Conservation (phyloP, 2,888 invertebrate genomes). For the Diarsia rubi region DNA sequence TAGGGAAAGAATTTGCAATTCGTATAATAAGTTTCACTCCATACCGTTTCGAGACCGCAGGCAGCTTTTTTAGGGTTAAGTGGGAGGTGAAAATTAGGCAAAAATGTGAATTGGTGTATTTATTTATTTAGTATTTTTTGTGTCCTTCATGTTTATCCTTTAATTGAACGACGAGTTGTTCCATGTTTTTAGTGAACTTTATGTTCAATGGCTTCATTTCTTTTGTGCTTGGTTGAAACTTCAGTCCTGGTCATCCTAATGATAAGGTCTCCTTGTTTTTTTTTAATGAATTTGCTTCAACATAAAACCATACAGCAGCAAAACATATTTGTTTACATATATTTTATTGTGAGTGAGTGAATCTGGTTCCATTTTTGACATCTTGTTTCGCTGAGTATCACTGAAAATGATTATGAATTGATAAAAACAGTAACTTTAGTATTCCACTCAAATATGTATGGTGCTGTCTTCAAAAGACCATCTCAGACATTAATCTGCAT, state of each 20-base stretch:
- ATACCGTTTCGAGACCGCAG: slow-evolving; percentile 52
- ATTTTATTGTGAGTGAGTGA: not conserved
- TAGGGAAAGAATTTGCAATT: slow-evolving; percentile 78
- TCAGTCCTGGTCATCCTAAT: not conserved
- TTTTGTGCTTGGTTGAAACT: not conserved
- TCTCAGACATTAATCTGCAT: no score
- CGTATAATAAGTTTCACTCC: slow-evolving; percentile 75
- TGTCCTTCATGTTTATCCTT: not conserved
- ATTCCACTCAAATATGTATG: no score
- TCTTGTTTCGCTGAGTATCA: no score
- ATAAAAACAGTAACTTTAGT: not conserved
- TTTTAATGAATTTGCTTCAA: not conserved
- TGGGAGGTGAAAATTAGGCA: slow-evolving; percentile 39
- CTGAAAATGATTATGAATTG: not conserved
- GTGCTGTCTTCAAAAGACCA: no score
- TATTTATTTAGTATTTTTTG: not conserved
- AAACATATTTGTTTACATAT: not conserved
- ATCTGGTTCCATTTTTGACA: not conserved
- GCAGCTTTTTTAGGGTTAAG: slow-evolving; percentile 55
- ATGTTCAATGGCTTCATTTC: not conserved
- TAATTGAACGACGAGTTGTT: not conserved
- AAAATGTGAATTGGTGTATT: slow-evolving; percentile 31
- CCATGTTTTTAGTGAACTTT: not conserved
- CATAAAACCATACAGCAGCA: not conserved
- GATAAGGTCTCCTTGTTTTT: not conserved